Evolutionary conservation across 2,888 invertebrate species (phyloP).

Genomic region (Platynereis dumerilii): DNA sequence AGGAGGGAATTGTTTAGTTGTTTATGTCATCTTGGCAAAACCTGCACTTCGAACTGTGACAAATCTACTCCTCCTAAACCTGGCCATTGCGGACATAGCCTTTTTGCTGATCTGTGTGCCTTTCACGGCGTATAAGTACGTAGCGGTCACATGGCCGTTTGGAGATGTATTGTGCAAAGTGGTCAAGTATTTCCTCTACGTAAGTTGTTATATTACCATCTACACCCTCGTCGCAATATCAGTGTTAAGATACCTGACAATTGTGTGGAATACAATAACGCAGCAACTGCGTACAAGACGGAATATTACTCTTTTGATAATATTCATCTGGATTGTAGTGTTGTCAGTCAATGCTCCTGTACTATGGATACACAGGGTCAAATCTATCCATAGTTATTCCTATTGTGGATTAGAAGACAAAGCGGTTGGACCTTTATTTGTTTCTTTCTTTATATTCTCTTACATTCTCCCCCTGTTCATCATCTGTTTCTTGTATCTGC

Average conservation of each 20-base stretch:
- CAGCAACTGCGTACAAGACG: constrained; percentile 19
- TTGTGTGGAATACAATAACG: constrained; percentile 22
- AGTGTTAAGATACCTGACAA: constrained; percentile 35
- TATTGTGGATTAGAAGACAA: constrained; percentile 18
- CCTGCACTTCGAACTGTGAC: constrained; percentile 32
- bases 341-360: constrained; percentile 25
- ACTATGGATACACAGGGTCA: constrained; percentile 24
- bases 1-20: constrained; percentile 35
- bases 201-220: constrained; percentile 37
- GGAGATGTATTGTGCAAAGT: constrained; percentile 32
- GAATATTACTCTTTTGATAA: constrained; percentile 26
- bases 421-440: constrained; percentile 20
- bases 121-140: constrained; percentile 34
- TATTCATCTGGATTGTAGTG: constrained; percentile 31
- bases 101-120: constrained; percentile 38
- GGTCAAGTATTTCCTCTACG: constrained; percentile 36
- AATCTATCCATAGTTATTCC: constrained; percentile 10
- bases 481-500: constrained; percentile 27
- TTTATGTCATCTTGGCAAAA: constrained; percentile 36
- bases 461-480: constrained; percentile 28
- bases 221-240: constrained; percentile 40
- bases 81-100: constrained; percentile 39
- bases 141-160: constrained; percentile 21
- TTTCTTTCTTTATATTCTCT: constrained; percentile 26
- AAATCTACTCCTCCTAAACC: constrained; percentile 36